phyloP scores from a whole-genome alignment of 1,140 invertebrate species.

The Babylonia areolata region DNA sequence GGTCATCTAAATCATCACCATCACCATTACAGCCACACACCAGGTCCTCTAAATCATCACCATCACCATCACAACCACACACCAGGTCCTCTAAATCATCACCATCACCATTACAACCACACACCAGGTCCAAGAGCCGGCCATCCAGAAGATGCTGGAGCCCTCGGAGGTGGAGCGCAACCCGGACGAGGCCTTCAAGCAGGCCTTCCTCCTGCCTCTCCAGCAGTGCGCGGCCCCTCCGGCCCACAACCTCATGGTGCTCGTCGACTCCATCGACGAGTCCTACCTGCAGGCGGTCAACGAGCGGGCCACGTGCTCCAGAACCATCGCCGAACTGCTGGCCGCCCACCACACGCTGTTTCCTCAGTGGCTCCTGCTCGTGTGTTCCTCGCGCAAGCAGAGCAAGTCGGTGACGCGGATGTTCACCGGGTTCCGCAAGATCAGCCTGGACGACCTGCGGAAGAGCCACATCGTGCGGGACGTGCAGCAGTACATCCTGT shows the following conservation, averaged over 20 bases:
- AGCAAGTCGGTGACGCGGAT: slow-evolving; percentile 90
- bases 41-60: too few relatives aligned
- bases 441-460: slow-evolving; percentile 89
- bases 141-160: slow-evolving; percentile 59
- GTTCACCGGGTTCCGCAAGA: slow-evolving; percentile 96
- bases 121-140: slow-evolving; percentile 51
- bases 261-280: slow-evolving; percentile 96
- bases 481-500: slow-evolving; percentile 96
- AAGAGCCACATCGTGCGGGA: slow-evolving; percentile 90
- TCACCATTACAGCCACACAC: too few relatives aligned
- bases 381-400: slow-evolving; percentile 90
- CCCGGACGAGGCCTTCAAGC: slow-evolving; percentile 93
- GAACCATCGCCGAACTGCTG: slow-evolving; percentile 87
- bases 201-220: slow-evolving; percentile 85
- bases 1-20: too few relatives aligned
- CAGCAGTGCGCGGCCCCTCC: slow-evolving; percentile 87
- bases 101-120: too few relatives aligned
- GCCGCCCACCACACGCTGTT: slow-evolving; percentile 94
- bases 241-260: slow-evolving; percentile 87
- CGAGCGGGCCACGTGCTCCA: slow-evolving; percentile 78
- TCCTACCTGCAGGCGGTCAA: slow-evolving; percentile 73
- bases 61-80: too few relatives aligned
- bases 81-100: too few relatives aligned
- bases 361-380: slow-evolving; percentile 93
- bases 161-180: slow-evolving; percentile 74